Evolutionary conservation across 2,797 vertebrate genomes (phyloP).

Genomic region (Micrastur ruficollis): DNA sequence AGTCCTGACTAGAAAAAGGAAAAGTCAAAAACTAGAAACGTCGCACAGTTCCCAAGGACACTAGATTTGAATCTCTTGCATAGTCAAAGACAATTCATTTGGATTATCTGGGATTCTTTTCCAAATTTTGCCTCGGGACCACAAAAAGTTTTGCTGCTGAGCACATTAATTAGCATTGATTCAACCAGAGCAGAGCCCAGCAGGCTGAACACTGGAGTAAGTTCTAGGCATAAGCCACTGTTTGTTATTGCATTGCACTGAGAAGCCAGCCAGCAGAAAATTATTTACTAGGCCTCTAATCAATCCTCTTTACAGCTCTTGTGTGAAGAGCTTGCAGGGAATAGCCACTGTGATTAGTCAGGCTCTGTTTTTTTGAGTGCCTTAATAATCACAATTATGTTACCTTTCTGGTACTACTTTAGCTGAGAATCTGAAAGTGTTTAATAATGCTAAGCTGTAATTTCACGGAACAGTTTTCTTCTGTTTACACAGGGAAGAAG

Average conservation of each 20-base stretch:
- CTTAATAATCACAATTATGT: background rate
- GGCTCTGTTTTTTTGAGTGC: background rate
- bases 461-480: background rate
- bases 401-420: background rate
- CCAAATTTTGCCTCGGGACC: background rate
- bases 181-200: background rate
- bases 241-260: background rate
- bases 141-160: background rate
- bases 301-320: background rate
- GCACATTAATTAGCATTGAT: background rate
- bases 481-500: background rate
- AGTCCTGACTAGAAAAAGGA: background rate
- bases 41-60: background rate
- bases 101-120: accelerated
- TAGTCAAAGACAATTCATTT: background rate
- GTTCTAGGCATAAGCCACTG: background rate
- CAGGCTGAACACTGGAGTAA: background rate
- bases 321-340: background rate
- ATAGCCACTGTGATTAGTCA: background rate
- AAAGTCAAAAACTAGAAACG: background rate
- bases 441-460: background rate
- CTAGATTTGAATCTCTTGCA: background rate
- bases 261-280: background rate
- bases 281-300: background rate
- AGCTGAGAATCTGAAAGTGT: background rate